Conservation (phyloP, 2,888 invertebrate genomes). For the Protodeltote pygarga region DNA sequence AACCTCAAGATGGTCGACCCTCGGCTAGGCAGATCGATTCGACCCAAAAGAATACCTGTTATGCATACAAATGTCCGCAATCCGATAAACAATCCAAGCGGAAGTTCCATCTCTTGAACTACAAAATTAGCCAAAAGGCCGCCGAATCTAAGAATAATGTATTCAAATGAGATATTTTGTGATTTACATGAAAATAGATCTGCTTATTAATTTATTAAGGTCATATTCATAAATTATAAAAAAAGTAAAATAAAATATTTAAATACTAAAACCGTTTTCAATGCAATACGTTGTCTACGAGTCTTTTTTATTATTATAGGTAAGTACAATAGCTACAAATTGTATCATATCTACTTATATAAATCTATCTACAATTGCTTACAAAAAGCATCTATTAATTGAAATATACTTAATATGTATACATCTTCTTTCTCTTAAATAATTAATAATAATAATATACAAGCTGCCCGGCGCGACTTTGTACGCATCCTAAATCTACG, state of each 20-base stretch:
- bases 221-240: no score
- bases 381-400: constrained; percentile 24
- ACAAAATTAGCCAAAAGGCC: constrained; percentile 43
- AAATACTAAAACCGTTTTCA: no score
- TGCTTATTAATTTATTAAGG: constrained; percentile 10
- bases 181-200: constrained; percentile 35
- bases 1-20: constrained; percentile 44
- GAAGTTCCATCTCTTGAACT: constrained; percentile 29
- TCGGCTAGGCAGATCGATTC: constrained; percentile 46
- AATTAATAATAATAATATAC: no score
- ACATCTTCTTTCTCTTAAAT: constrained; percentile 34
- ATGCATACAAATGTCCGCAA: constrained; percentile 39
- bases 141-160: constrained; percentile 27
- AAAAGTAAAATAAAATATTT: no score
- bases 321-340: no score
- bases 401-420: constrained; percentile 9
- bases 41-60: constrained; percentile 42
- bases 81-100: constrained; percentile 44
- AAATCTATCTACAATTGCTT: no score
- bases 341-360: no score
- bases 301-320: no score
- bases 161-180: constrained; percentile 17
- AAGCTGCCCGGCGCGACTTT: no score
- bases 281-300: no score
- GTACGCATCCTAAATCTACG: no score